Conservation (phyloP, 2,888 invertebrate species). For the Ochropleura leucogaster region DNA sequence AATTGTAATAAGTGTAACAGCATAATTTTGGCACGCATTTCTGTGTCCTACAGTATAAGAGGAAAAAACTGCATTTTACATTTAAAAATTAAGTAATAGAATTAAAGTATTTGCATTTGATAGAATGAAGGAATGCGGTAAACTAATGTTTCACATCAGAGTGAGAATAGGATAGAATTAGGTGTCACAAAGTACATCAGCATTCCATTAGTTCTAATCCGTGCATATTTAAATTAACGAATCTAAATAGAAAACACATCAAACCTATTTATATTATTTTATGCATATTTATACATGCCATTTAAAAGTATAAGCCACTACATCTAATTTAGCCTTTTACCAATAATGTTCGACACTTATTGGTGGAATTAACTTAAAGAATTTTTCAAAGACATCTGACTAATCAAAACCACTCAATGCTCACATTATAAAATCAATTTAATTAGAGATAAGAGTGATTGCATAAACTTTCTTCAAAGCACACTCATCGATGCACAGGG, state of each 20-base stretch:
- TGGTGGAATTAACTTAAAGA: conserved; percentile 65
- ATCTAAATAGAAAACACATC: conserved; percentile 58
- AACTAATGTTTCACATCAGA: conserved; percentile 8
- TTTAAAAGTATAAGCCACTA: conserved; percentile 57
- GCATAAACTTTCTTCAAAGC: conserved; percentile 71
- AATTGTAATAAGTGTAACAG: not conserved
- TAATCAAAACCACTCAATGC: conserved; percentile 72
- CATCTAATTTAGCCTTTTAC: conserved; percentile 58
- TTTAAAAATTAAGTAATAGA: not conserved
- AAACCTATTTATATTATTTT: conserved; percentile 50
- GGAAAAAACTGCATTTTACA: not conserved
- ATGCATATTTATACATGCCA: conserved; percentile 57
- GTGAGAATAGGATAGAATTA: conserved; percentile 28
- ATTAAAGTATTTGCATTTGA: not conserved
- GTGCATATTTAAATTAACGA: conserved; percentile 45
- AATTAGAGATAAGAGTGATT: conserved; percentile 71
- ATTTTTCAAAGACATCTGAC: conserved; percentile 65
- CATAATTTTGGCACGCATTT: not conserved
- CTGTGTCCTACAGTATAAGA: not conserved
- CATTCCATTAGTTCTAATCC: conserved; percentile 46
- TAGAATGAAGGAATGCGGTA: not conserved
- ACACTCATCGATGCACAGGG: conserved; percentile 42
- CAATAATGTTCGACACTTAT: conserved; percentile 62
- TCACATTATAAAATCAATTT: conserved; percentile 72
- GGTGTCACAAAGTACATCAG: conserved; percentile 24